Evolutionary conservation across 2,113 vertebrate genomes (phyloP), one percentile per base, ranked within the genome.

Genomic region (Channa maculata): DNA sequence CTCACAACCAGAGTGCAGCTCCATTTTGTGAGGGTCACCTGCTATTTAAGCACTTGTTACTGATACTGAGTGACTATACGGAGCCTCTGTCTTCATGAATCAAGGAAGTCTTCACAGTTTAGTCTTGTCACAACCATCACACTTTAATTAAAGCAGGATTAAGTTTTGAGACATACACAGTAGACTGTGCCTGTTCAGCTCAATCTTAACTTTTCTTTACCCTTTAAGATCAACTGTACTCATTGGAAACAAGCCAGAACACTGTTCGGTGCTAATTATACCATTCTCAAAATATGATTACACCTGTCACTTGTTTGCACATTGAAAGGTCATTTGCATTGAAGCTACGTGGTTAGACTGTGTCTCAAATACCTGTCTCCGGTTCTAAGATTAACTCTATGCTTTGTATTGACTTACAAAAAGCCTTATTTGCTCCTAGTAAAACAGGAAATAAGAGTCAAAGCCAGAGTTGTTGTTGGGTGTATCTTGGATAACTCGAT

Each of bases 21-120:
- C 88, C 89, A 91, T 91, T 88, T 90, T 87, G 83, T 85, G 38
- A 80, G 5, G 33, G 34, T 37, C 62, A 48, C 37, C 12, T 48
- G 71, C 14, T 24, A 53, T 50, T 65, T 54, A 10, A 62, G 33
- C 3, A 15, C 6, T 13, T 57, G 48, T 65, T 46, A 44, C 37
- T 41, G 39, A 41, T 4, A 24, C 24, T 24, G 24, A 24, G 24
- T 24, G 24, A 24, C 24, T 1, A 24, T 24, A 24, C 24, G 24
- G 24, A 24, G 24, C 24, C 24, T 24, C 24, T 24, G 24, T 24
- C 24, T 24, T 24, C 24, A 24, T 24, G 24, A 24, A 24, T 24
- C 24, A 24, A 24, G 24, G 24, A 24, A 24, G 24, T 24, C 24
- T 24, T 1, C 24, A 24, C 24, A 24, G 24, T 52, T 39, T 14